Conservation (phyloP, 2,113 vertebrate species). For the Clarias macrocephalus region DNA sequence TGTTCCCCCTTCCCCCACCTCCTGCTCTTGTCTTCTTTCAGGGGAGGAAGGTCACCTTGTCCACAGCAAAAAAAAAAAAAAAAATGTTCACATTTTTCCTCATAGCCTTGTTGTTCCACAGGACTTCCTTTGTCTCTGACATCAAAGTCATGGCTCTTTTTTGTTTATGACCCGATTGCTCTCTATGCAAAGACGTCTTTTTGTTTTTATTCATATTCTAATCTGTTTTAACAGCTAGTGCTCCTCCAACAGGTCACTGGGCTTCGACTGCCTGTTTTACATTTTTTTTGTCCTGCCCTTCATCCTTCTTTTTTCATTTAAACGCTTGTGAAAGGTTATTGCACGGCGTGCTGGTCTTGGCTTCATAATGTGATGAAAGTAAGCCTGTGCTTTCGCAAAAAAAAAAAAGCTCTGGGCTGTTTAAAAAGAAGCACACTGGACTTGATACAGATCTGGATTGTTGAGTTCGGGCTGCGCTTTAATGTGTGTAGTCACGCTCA, state of each 20-base stretch:
- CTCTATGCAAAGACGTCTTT: slow-evolving; percentile 2
- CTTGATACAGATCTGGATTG: slow-evolving; percentile 18
- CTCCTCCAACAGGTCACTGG: slow-evolving; percentile 50
- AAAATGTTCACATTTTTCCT: slow-evolving; percentile 16
- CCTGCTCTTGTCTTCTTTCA: slow-evolving; percentile 23
- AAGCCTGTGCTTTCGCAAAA: slow-evolving; percentile 32
- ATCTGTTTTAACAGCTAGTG: slow-evolving; percentile 38
- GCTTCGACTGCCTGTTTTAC: slow-evolving; percentile 13
- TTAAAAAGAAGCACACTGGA: neutral
- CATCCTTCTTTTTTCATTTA: slow-evolving; percentile 18
- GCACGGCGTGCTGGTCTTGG: slow-evolving; percentile 52
- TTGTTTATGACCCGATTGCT: slow-evolving; percentile 9
- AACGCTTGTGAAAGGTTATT: slow-evolving; percentile 19
- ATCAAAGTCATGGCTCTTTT: slow-evolving; percentile 17
- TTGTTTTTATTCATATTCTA: slow-evolving; percentile 30
- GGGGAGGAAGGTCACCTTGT: slow-evolving; percentile 50
- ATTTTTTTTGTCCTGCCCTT: neutral
- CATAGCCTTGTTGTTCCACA: slow-evolving; percentile 47
- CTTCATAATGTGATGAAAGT: slow-evolving; percentile 33
- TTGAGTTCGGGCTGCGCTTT: slow-evolving; percentile 32
- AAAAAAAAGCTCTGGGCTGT: slow-evolving; percentile 17
- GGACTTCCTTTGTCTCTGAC: slow-evolving; percentile 36
- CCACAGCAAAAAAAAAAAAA: slow-evolving; percentile 28
- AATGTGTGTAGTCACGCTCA: slow-evolving; percentile 9
- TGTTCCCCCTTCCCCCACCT: slow-evolving; percentile 43